phyloP scores from a whole-genome alignment of 1,140 invertebrate genomes.

The Eriocheir sinensis region DNA sequence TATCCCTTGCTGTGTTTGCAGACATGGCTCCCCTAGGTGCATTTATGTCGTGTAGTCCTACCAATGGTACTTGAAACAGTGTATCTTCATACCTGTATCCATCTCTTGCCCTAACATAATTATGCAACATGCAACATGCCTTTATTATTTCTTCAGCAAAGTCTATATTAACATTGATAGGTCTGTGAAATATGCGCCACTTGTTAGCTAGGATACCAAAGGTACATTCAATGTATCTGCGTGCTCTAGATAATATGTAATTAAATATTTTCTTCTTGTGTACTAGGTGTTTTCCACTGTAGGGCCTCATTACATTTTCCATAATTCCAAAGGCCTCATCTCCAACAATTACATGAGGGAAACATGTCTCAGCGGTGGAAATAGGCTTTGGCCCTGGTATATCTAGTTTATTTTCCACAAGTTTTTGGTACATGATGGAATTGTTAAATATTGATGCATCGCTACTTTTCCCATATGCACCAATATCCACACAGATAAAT shows the following conservation, averaged over 20 bases:
- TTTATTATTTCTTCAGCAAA: constrained; percentile 79
- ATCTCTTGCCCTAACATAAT: constrained; percentile 77
- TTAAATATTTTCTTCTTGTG: constrained; percentile 78
- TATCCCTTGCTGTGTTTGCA: constrained; percentile 29
- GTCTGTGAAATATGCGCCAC: constrained; percentile 80
- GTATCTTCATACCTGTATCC: constrained; percentile 54
- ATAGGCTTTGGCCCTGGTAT: constrained; percentile 27
- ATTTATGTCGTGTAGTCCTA: constrained; percentile 39
- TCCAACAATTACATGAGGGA: constrained; percentile 53
- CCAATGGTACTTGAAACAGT: constrained; percentile 45
- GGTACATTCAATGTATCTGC: constrained; percentile 57
- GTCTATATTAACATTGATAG: constrained; percentile 77
- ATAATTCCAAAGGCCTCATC: constrained; percentile 58
- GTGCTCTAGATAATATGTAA: constrained; percentile 79
- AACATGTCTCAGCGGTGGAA: constrained; percentile 31
- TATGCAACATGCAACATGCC: constrained; percentile 80
- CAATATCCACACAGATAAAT: constrained; percentile 56
- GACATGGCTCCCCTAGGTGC: constrained; percentile 50
- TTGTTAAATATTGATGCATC: constrained; percentile 19
- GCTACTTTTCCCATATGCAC: constrained; percentile 47
- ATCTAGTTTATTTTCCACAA: constrained; percentile 30
- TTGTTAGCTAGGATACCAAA: constrained; percentile 81
- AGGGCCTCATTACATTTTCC: constrained; percentile 41
- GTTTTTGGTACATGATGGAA: constrained; percentile 27
- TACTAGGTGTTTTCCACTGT: constrained; percentile 69